Conservation (phyloP, 2,888 invertebrate species). For the Sceliomorpha sp. region DNA sequence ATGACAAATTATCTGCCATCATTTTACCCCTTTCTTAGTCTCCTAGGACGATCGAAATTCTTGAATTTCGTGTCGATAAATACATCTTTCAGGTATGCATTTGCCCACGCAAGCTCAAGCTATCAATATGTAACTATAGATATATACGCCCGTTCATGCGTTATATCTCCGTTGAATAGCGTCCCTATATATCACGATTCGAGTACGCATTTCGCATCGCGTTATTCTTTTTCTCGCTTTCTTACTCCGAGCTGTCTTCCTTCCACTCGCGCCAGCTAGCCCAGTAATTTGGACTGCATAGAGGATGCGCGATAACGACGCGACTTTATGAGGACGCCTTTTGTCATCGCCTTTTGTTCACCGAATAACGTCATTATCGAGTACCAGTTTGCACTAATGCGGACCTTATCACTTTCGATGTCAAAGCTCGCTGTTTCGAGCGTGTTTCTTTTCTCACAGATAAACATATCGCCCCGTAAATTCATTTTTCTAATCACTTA, state of each 20-base stretch:
- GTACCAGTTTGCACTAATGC: no score
- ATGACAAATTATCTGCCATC: conserved; percentile 1
- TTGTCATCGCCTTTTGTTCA: conserved; percentile 10
- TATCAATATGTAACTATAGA: conserved; percentile 50
- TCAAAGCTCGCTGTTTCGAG: no score
- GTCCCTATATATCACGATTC: conserved; percentile 52
- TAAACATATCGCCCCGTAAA: no score
- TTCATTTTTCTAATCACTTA: no score
- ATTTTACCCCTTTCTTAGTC: background rate
- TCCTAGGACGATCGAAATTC: conserved; percentile 20
- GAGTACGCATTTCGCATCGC: conserved; percentile 23
- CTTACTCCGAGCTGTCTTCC: background rate
- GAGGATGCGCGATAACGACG: conserved; percentile 48
- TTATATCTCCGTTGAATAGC: conserved; percentile 28
- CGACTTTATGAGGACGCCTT: conserved; percentile 29
- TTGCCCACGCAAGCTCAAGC: conserved; percentile 49
- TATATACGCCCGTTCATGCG: conserved; percentile 24
- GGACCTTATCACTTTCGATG: background rate
- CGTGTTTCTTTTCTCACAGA: no score
- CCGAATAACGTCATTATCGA: conserved; percentile 19
- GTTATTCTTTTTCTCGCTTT: conserved; percentile 29
- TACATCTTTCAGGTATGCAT: conserved; percentile 35
- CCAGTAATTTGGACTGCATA: conserved; percentile 61
- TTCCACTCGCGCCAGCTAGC: conserved; percentile 33
- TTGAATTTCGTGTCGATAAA: conserved; percentile 32